Base-by-base conservation (phyloP, 1,140 invertebrate genomes). In the Drosophila sproati region DNA sequence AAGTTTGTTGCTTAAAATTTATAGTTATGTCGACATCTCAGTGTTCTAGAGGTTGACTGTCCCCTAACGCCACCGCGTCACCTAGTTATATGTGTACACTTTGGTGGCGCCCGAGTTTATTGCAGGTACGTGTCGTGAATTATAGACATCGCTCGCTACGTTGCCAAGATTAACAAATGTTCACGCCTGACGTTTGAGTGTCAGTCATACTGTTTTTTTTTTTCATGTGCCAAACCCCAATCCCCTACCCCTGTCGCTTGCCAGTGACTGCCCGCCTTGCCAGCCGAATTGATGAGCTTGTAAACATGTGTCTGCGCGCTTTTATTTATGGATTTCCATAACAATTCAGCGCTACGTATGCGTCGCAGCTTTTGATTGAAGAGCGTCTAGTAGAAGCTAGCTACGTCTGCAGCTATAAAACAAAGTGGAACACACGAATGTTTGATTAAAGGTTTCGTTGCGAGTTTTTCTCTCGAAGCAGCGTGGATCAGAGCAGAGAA, bases 261-360 rank as follows among this genome's bases (percentile, higher is more conserved):
- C 77, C 50, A 50, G 52, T 59, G 82, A 50, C 70, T 54, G 69
- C 48, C 48, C 35, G 62, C 34, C 28, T 45, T 75, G 80, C 56
- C 32, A 59, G 73, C 45, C 37, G 83, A 88, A 88, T 88, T 88
- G 83, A 88, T 89, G 83, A 88, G 83, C 83, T 56, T 83, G 83
- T 88, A 88, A 88, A 88, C 83, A 89, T 88, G 80, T 88, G 83
- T 89, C 80, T 83, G 85, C 83, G 80, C 62, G 85, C 80, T 63
- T 80, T 87, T 89, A 88, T 88, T 88, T 88, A 88, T 88, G 83
- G 83, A 80, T 88, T 89, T 88, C 85, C 83, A 88, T 89, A 88
- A 88, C 85, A 88, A 83, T 88, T 73, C 83, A 56, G 70, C 70
- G 85, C 73, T 80, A 78, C 83, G 88, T 88, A 88, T 87, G 83